Evolutionary conservation across 2,113 vertebrate genomes (phyloP).

Genomic region (Narcine bancroftii): DNA sequence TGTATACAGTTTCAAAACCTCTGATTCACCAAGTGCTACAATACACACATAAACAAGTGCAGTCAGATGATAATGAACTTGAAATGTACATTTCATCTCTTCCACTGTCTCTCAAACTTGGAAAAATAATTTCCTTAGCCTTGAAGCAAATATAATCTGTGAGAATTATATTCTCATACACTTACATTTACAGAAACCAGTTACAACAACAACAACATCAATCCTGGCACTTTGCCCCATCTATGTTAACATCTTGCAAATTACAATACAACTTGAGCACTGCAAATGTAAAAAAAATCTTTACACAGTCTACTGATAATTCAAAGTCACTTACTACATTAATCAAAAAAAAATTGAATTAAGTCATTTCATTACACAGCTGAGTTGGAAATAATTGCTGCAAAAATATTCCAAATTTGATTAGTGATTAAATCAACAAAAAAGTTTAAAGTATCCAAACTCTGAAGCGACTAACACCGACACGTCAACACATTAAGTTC

Average conservation of each 20-base stretch:
- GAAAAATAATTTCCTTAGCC: not conserved
- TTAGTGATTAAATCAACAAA: not conserved
- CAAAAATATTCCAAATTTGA: not conserved
- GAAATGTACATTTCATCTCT: not conserved
- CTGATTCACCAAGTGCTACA: no score
- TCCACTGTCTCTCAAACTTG: not conserved
- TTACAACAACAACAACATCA: not conserved
- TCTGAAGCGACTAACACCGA: not conserved
- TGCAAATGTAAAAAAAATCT: conserved; percentile 2
- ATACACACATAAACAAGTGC: no score
- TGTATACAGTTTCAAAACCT: not conserved
- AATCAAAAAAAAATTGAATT: not conserved
- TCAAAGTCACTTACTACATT: not conserved
- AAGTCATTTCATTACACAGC: not conserved
- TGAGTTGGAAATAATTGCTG: not conserved
- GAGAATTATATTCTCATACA: not conserved
- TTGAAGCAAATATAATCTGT: not conserved
- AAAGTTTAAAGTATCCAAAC: not conserved
- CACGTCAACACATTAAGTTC: no score
- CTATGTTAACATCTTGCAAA: not conserved
- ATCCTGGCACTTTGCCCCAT: not conserved
- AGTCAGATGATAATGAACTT: no score
- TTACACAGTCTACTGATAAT: not conserved
- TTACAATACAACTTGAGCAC: not conserved
- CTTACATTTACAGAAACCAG: not conserved